These are phyloP conservation scores for Cyphomyrus discorhynchus DNA, from an alignment of 2,113 vertebrate genomes.

Conservation along the genomic window DNA sequence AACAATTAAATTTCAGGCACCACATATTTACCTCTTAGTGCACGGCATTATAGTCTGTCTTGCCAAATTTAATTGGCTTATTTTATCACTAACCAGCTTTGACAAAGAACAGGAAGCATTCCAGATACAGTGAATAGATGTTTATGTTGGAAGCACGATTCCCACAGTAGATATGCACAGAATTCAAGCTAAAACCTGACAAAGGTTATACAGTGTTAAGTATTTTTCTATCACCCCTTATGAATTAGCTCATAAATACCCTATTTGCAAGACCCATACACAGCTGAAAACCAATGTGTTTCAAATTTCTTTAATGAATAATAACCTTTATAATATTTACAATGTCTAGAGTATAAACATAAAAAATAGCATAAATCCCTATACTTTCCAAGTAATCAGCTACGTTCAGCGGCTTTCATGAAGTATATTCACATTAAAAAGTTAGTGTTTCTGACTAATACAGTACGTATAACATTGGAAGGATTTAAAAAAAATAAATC, in stretches of 20 bases:
- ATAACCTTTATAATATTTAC: background rate
- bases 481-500: background rate
- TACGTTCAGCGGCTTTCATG: background rate
- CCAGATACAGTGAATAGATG: conserved; percentile 35
- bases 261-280: background rate
- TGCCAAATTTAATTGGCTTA: conserved; percentile 10
- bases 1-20: background rate
- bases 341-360: background rate
- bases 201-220: background rate
- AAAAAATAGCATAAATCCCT: background rate
- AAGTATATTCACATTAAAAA: conserved; percentile 15
- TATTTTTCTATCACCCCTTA: background rate
- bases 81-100: conserved; percentile 5
- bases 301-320: background rate
- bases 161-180: background rate
- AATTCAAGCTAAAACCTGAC: background rate
- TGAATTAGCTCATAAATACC: background rate
- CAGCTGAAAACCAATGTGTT: background rate
- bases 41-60: background rate
- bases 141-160: conserved; percentile 19
- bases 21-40: background rate
- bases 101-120: conserved; percentile 33
- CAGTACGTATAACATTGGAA: conserved; percentile 30
- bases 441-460: conserved; percentile 21
- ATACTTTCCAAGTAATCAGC: background rate